Evolutionary conservation across 2,888 invertebrate species (phyloP), one percentile per base, ranked within the genome.

Genomic region (Timema podura): DNA sequence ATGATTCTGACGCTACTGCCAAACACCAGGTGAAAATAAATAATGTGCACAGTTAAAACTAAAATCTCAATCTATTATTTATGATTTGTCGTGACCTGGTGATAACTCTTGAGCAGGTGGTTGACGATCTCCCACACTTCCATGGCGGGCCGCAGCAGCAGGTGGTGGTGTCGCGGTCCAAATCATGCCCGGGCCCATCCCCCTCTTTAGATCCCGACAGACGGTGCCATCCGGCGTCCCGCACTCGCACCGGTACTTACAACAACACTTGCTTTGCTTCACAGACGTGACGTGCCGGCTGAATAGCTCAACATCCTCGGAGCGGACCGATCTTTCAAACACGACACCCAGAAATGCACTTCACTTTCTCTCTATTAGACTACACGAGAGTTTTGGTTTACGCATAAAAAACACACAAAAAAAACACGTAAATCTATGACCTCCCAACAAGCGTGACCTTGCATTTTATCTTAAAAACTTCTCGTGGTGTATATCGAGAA

Each of bases 41-140:
- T 15, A 5, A 7, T 66, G 5, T n/a, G 46, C n/a, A 15, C 2
- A 65, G 30, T 65, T 51, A 2, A 51, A 13, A n/a, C 51, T 2
- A 51, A 13, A 2, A 30, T 30, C 30, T 30, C 30, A 30, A 30
- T 30, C 30, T 30, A 30, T 30, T 2, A 3, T 30, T 30, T 30
- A 30, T 30, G 3, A 3, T 30, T 30, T 30, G 30, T 1, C 30
- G 30, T 64, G 13, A 84, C 81, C 73, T 85, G 84, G 75, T 85
- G 85, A 77, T 87, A 88, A 65, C 85, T 85, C 81, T 85, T 87
- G 79, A 88, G 86, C 74, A 88, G 83, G 77, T 87, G 86, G 79
- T 85, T 87, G 80, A 88, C 87, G 79, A 86, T 88, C 81, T 88
- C 88, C 88, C 88, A 88, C 76, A 88, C 72, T 68, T 76, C 76